phyloP scores from a whole-genome alignment of 2,888 invertebrate genomes.

The Syrphus vitripennis region DNA sequence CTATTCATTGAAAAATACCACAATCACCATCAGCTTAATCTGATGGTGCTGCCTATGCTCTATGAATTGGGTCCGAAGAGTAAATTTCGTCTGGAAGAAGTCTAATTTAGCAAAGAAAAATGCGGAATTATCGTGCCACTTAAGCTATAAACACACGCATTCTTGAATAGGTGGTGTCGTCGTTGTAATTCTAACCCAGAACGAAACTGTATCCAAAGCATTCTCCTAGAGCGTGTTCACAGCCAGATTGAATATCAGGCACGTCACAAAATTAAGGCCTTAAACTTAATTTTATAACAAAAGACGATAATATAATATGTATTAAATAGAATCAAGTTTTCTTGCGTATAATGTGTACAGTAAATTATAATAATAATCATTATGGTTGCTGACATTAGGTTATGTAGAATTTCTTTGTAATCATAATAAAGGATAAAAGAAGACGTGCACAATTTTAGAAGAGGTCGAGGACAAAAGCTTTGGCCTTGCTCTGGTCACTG shows the following conservation, averaged over 20 bases:
- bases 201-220: neutral
- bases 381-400: too few relatives aligned
- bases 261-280: too few relatives aligned
- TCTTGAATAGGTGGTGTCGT: neutral
- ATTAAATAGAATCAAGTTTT: too few relatives aligned
- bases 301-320: too few relatives aligned
- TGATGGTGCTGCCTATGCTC: neutral
- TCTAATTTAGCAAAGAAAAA: slow-evolving; percentile 36
- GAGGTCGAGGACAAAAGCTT: too few relatives aligned
- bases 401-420: too few relatives aligned
- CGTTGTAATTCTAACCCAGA: neutral
- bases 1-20: neutral
- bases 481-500: too few relatives aligned
- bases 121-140: slow-evolving; percentile 39
- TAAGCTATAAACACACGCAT: neutral
- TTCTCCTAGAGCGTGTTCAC: neutral
- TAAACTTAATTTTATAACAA: too few relatives aligned
- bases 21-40: neutral
- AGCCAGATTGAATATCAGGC: neutral
- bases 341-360: too few relatives aligned
- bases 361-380: too few relatives aligned
- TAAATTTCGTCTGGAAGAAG: slow-evolving; percentile 46
- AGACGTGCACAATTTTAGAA: too few relatives aligned
- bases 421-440: too few relatives aligned
- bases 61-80: slow-evolving; percentile 13